phyloP scores from a whole-genome alignment of 2,113 vertebrate species.

The Esox niger region DNA sequence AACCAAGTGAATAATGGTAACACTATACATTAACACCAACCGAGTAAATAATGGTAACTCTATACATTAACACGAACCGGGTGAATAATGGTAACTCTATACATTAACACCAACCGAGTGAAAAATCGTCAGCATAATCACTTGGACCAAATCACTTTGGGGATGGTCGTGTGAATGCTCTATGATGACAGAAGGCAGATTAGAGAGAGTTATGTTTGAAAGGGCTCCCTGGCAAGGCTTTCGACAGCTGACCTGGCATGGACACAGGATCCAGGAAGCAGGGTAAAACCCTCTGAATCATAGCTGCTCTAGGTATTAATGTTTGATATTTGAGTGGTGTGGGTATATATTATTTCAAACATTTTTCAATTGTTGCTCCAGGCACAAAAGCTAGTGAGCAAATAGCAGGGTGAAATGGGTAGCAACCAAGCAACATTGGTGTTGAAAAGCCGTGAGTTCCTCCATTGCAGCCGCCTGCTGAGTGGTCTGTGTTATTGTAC shows the following conservation, averaged over 20 bases:
- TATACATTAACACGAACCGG: conserved; percentile 70
- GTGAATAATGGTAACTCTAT: conserved; percentile 71
- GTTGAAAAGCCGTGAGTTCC: conserved; percentile 36
- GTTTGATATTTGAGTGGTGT: conserved; percentile 24
- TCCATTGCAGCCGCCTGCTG: conserved; percentile 26
- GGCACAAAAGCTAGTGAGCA: conserved; percentile 17
- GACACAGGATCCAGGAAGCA: conserved; percentile 31
- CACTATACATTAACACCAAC: conserved; percentile 71
- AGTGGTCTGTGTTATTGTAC: conserved; percentile 30
- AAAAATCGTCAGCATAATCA: conserved; percentile 69
- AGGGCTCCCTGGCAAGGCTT: conserved; percentile 62
- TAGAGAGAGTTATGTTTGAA: conserved; percentile 71
- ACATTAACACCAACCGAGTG: conserved; percentile 70
- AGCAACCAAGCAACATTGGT: conserved; percentile 17
- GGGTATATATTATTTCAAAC: conserved; percentile 9
- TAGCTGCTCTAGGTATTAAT: conserved; percentile 28
- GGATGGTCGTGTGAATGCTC: conserved; percentile 61
- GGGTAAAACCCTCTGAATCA: conserved; percentile 39
- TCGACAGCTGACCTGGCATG: conserved; percentile 59
- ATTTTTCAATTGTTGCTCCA: background rate
- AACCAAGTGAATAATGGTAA: conserved; percentile 70
- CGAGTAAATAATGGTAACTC: conserved; percentile 70
- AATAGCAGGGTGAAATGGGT: conserved; percentile 32
- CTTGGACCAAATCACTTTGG: conserved; percentile 64
- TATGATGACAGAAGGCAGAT: conserved; percentile 68